Evolutionary conservation across 2,888 invertebrate genomes (phyloP).

Genomic region (Cheiracanthium punctorium): DNA sequence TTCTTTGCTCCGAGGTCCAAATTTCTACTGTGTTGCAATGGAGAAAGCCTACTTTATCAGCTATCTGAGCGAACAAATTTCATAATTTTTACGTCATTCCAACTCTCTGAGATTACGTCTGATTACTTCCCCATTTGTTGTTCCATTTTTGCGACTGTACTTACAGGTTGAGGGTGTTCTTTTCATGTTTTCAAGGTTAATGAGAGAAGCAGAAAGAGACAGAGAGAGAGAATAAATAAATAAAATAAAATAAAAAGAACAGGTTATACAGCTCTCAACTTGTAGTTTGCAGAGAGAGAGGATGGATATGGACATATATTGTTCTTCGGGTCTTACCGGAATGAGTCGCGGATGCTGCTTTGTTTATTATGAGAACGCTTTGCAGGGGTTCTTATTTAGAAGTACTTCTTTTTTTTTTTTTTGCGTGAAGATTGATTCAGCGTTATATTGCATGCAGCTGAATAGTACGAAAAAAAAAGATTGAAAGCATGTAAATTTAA

Average conservation of each 20-base stretch:
- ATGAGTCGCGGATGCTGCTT: background rate
- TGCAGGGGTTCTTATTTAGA: too few relatives aligned
- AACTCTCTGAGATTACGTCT: slow-evolving; percentile 1
- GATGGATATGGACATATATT: too few relatives aligned
- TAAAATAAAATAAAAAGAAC: too few relatives aligned
- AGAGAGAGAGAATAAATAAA: background rate
- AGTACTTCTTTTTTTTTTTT: too few relatives aligned
- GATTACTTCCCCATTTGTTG: slow-evolving; percentile 36
- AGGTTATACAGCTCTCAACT: background rate
- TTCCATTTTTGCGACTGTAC: slow-evolving; percentile 19
- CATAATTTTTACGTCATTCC: slow-evolving; percentile 45
- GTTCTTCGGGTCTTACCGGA: too few relatives aligned
- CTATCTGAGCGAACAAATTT: slow-evolving; percentile 18
- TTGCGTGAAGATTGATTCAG: background rate
- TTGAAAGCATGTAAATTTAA: too few relatives aligned
- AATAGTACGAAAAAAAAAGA: too few relatives aligned
- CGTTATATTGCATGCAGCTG: too few relatives aligned
- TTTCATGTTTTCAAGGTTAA: slow-evolving; percentile 42
- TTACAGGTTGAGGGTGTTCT: slow-evolving; percentile 22
- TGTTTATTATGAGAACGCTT: too few relatives aligned
- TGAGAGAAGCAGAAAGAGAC: background rate
- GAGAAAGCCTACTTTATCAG: background rate
- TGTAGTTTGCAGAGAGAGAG: background rate
- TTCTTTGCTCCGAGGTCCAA: too few relatives aligned
- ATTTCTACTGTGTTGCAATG: background rate